Conservation (phyloP, 2,113 vertebrate genomes). For the Brienomyrus brachyistius region DNA sequence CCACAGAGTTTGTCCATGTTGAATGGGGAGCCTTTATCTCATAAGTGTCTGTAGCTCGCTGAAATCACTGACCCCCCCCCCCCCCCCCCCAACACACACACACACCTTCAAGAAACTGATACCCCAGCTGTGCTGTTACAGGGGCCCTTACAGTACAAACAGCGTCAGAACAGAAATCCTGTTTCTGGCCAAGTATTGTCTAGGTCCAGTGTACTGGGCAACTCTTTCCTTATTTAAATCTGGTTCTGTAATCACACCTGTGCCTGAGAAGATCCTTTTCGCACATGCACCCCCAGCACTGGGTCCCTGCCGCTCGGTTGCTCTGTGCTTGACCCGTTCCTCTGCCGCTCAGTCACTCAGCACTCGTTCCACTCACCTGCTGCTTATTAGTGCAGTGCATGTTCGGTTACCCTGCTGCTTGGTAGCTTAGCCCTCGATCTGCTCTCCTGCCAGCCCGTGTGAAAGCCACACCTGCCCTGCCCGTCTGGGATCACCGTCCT, state of each 20-base stretch:
- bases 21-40: neutral
- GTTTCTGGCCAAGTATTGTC: neutral
- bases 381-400: neutral
- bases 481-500: neutral
- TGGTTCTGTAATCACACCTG: neutral
- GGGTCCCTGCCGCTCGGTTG: neutral
- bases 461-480: neutral
- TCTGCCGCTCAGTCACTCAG: neutral
- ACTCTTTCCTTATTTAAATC: neutral
- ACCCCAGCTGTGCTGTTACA: neutral
- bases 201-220: neutral
- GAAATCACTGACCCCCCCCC: neutral
- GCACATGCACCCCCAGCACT: neutral
- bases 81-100: neutral
- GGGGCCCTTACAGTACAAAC: neutral
- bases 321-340: neutral
- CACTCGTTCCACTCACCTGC: neutral
- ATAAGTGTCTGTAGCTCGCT: neutral
- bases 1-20: neutral
- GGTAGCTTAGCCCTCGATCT: neutral
- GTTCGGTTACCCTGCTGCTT: neutral
- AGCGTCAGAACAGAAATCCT: neutral
- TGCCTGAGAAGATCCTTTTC: neutral
- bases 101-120: neutral
- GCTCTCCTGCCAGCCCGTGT: neutral